Percentiles rank a stretch among this genome's conserved stretches.
These are phyloP conservation scores for Drepana arcuata DNA, from an alignment of 1,140 invertebrate species.

Conservation along the genomic window DNA sequence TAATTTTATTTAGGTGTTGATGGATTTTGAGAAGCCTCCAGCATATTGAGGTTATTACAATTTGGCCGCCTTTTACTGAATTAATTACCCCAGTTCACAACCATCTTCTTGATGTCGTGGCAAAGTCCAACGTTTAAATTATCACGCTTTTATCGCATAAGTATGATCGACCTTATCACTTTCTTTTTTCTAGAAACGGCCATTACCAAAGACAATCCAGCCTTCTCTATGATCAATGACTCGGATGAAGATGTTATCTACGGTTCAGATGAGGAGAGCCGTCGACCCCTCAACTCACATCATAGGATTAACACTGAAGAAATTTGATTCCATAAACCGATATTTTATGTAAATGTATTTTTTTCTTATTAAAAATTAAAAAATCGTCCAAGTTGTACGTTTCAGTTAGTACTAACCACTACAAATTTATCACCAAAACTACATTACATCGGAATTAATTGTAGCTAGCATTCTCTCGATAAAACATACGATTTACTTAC, in stretches of 20 bases:
- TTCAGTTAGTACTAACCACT: too few species aligned
- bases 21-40: too few species aligned
- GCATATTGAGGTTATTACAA: too few species aligned
- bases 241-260: constrained; percentile 98
- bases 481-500: too few species aligned
- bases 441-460: too few species aligned
- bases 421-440: neutral
- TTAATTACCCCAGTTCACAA: neutral
- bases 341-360: constrained; percentile 28
- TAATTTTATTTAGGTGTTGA: too few species aligned
- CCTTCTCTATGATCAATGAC: constrained; percentile 98
- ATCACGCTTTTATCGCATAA: too few species aligned
- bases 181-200: constrained; percentile 80
- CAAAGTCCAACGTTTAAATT: too few species aligned
- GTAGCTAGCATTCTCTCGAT: too few species aligned
- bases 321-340: constrained; percentile 40
- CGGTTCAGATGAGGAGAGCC: constrained; percentile 91
- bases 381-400: too few species aligned
- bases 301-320: constrained; percentile 48
- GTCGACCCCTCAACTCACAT: constrained; percentile 79
- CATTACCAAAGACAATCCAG: constrained; percentile 96
- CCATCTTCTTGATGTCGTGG: too few species aligned
- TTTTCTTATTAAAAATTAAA: constrained; percentile 53
- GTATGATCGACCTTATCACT: neutral
- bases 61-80: neutral